These are phyloP conservation scores for Oxyruncus cristatus DNA, from an alignment of 2,113 vertebrate genomes.

Conservation along the genomic window DNA sequence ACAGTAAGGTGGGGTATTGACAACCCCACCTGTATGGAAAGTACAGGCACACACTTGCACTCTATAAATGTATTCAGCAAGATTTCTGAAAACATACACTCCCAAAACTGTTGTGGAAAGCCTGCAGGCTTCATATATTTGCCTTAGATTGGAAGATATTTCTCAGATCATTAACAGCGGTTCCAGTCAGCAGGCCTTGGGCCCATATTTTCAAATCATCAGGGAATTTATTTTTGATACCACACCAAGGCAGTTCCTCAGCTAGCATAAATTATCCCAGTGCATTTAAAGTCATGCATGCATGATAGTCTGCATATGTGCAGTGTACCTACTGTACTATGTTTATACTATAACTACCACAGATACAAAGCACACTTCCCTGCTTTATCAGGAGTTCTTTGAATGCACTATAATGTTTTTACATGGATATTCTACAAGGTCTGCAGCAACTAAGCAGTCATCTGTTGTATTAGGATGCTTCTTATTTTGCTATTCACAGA, in stretches of 20 bases:
- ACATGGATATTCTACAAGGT: background rate
- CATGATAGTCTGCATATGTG: background rate
- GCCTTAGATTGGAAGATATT: background rate
- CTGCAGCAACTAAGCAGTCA: background rate
- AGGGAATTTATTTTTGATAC: background rate
- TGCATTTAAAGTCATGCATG: background rate
- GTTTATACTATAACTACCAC: background rate
- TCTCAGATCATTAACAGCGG: background rate
- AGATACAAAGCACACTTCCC: accelerated
- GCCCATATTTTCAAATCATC: background rate
- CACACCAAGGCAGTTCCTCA: background rate
- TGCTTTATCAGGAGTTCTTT: background rate
- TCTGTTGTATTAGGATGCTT: background rate
- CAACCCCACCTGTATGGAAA: background rate
- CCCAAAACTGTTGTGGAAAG: background rate
- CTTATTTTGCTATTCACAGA: background rate
- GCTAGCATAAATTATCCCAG: background rate
- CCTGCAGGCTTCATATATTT: background rate
- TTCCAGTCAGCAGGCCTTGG: background rate
- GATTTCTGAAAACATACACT: background rate
- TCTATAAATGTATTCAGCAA: background rate
- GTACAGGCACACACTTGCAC: background rate
- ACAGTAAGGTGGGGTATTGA: no score
- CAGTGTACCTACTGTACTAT: accelerated
- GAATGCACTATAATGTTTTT: background rate